Evolutionary conservation across 2,888 invertebrate species (phyloP).

Genomic region (Trisateles emortualis): DNA sequence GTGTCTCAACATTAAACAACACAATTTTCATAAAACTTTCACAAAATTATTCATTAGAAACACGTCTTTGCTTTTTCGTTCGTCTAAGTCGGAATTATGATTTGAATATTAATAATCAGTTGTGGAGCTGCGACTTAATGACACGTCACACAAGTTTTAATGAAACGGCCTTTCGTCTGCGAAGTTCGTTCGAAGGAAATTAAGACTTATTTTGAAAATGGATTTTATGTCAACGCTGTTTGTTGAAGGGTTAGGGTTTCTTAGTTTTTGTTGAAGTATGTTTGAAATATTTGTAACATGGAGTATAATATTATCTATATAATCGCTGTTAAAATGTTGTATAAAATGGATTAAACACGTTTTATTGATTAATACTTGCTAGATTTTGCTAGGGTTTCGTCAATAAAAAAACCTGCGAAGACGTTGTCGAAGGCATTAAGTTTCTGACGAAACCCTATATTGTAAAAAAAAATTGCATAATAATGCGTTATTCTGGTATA

Average conservation of each 20-base stretch:
- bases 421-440: too few species aligned
- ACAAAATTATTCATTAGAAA: conserved; percentile 75
- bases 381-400: too few species aligned
- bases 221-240: conserved; percentile 63
- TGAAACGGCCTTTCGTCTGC: conserved; percentile 76
- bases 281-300: conserved; percentile 4
- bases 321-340: too few species aligned
- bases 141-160: conserved; percentile 85
- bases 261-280: conserved; percentile 8
- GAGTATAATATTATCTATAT: neutral
- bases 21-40: conserved; percentile 21
- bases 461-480: too few species aligned
- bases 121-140: conserved; percentile 74
- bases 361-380: too few species aligned
- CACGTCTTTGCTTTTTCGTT: conserved; percentile 79
- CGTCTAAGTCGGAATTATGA: conserved; percentile 72
- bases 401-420: too few species aligned
- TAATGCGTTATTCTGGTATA: too few species aligned
- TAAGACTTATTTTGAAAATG: conserved; percentile 71
- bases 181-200: conserved; percentile 72
- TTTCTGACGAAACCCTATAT: too few species aligned
- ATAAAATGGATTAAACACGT: too few species aligned
- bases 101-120: conserved; percentile 84
- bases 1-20: conserved; percentile 1
- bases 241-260: conserved; percentile 52